Evolutionary conservation across 2,888 invertebrate genomes (phyloP).

Genomic region (Griposia aprilina): DNA sequence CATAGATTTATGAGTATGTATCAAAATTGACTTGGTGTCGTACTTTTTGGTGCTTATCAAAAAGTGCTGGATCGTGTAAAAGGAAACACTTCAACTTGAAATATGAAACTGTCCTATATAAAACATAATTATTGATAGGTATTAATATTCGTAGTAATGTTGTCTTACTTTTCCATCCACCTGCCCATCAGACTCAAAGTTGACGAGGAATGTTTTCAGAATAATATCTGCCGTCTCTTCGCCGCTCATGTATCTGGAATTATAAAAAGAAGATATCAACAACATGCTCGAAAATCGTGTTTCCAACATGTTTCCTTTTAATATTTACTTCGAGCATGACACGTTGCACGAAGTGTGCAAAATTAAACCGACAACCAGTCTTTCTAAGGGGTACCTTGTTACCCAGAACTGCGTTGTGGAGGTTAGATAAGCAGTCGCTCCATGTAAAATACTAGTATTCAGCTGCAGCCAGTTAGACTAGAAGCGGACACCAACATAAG

Average conservation of each 20-base stretch:
- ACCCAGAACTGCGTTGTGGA: not conserved
- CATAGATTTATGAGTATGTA: too few relatives aligned
- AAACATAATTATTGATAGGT: not conserved
- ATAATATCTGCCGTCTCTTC: slow-evolving; percentile 96
- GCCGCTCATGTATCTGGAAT: slow-evolving; percentile 93
- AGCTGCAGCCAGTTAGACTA: not conserved
- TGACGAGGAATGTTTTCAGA: slow-evolving; percentile 94
- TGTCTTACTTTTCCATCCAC: slow-evolving; percentile 93
- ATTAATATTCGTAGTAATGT: not conserved
- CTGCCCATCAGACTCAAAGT: slow-evolving; percentile 94
- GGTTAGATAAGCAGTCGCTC: not conserved
- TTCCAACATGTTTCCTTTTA: not conserved
- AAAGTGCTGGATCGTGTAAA: not conserved
- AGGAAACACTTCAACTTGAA: not conserved
- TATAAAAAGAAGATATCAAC: not conserved
- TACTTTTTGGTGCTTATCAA: not conserved
- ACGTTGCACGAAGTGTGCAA: not conserved
- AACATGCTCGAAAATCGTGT: not conserved
- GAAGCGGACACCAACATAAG: too few relatives aligned
- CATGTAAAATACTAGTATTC: not conserved
- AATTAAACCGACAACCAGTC: not conserved
- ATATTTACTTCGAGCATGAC: not conserved
- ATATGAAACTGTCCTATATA: not conserved
- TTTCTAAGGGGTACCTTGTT: not conserved
- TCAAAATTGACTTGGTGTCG: not conserved